phyloP scores from a whole-genome alignment of 2,888 invertebrate genomes.

The Cerastoderma edule region DNA sequence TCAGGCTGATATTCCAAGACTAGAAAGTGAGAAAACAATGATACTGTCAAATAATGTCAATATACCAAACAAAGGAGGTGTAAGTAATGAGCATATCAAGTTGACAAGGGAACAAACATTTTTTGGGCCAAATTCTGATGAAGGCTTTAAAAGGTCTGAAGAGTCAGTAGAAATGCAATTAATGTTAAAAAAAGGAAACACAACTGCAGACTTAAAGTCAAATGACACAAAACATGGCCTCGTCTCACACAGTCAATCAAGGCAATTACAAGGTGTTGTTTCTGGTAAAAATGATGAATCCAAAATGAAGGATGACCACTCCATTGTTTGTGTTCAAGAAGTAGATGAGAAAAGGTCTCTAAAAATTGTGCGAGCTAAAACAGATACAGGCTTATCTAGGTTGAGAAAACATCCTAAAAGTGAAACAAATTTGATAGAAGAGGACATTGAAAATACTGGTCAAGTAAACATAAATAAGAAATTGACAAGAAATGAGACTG shows the following conservation, averaged over 20 bases:
- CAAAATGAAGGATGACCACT: neutral
- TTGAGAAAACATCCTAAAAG: neutral
- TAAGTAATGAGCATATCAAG: neutral
- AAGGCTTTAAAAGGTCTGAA: neutral
- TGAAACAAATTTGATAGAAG: neutral
- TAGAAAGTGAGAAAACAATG: conserved; percentile 42
- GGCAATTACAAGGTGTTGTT: neutral
- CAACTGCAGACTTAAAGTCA: neutral
- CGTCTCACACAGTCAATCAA: neutral
- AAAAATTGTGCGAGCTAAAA: conserved; percentile 9
- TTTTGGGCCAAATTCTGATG: conserved; percentile 10
- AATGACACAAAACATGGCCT: neutral
- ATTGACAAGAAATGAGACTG: neutral
- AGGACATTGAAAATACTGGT: neutral
- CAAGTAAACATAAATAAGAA: neutral
- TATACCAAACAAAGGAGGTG: neutral
- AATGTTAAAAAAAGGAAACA: neutral
- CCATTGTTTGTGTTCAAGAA: conserved; percentile 1
- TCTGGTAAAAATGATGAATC: neutral
- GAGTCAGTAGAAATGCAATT: neutral
- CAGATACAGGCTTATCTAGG: conserved; percentile 7
- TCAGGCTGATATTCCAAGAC: neutral
- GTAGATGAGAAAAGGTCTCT: conserved; percentile 11
- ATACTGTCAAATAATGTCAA: conserved; percentile 20
- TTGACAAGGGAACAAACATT: conserved; percentile 21